These are phyloP conservation scores for Thymelicus sylvestris DNA, from an alignment of 2,888 invertebrate species.

Conservation along the genomic window DNA sequence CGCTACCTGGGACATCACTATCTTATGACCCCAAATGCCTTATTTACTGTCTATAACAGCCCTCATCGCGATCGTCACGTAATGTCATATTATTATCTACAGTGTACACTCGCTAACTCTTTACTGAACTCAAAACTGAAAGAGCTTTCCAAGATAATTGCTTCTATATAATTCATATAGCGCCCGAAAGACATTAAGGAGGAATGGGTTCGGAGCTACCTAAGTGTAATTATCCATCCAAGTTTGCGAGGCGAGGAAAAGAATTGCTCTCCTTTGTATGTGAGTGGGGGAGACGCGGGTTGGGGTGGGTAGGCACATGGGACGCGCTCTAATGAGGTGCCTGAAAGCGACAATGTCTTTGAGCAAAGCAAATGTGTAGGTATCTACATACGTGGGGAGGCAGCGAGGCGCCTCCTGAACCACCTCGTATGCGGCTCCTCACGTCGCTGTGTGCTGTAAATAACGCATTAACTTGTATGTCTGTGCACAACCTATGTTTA, in stretches of 20 bases:
- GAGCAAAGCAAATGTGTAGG: conserved; percentile 83
- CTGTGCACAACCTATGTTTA: conserved; percentile 23
- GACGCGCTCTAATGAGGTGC: conserved; percentile 85
- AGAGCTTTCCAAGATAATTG: conserved; percentile 33
- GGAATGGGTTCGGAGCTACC: conserved; percentile 67
- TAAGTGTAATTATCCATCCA: conserved; percentile 81
- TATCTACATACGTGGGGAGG: conserved; percentile 77
- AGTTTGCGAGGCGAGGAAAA: conserved; percentile 81
- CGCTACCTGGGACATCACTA: conserved; percentile 46
- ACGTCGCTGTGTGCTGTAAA: conserved; percentile 33
- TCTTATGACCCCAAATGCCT: conserved; percentile 48
- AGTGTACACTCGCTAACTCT: neutral
- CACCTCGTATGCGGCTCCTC: conserved; percentile 27
- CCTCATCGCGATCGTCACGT: conserved; percentile 25
- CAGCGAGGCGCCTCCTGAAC: conserved; percentile 60
- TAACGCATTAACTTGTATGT: conserved; percentile 34
- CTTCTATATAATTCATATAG: conserved; percentile 38
- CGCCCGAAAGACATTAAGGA: conserved; percentile 55
- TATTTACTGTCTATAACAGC: conserved; percentile 44
- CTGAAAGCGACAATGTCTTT: conserved; percentile 85
- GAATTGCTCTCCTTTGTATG: conserved; percentile 73
- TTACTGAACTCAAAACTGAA: conserved; percentile 18
- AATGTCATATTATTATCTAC: neutral
- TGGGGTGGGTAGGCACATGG: conserved; percentile 77
- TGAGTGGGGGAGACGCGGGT: conserved; percentile 50